Percentiles rank a stretch among this genome's conserved stretches.
phyloP scores from a whole-genome alignment of 2,797 vertebrate species.

The Sebastes paucispinis region DNA sequence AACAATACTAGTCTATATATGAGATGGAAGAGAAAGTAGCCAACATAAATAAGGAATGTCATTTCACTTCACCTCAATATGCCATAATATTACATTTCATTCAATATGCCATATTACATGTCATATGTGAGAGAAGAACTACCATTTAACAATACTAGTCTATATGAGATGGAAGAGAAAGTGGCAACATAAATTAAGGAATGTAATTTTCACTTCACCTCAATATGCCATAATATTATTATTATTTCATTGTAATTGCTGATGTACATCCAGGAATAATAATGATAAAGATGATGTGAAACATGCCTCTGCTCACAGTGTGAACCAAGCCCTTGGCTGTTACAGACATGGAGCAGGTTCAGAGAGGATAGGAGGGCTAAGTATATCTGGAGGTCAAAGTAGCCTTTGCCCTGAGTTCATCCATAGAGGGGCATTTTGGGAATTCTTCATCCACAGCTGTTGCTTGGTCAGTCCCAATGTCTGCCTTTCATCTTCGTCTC shows the following conservation, averaged over 20 bases:
- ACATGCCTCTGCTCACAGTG: neutral
- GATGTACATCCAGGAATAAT: neutral
- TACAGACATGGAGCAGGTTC: conserved; percentile 28
- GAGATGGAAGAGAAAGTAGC: neutral
- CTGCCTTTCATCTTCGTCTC: neutral
- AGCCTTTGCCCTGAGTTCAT: conserved; percentile 42
- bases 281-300: neutral
- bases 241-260: neutral
- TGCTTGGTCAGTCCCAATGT: conserved; percentile 5
- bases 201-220: neutral
- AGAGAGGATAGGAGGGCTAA: conserved; percentile 29
- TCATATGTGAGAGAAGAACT: conserved; percentile 20
- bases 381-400: conserved; percentile 60
- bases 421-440: conserved; percentile 37
- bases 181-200: neutral
- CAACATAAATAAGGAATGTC: neutral
- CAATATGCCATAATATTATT: neutral
- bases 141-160: neutral
- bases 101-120: neutral
- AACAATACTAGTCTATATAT: neutral
- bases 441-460: conserved; percentile 58
- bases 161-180: neutral
- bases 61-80: neutral
- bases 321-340: neutral
- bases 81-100: neutral